Conservation (phyloP, 2,113 vertebrate species). For the Malaclemys terrapin region DNA sequence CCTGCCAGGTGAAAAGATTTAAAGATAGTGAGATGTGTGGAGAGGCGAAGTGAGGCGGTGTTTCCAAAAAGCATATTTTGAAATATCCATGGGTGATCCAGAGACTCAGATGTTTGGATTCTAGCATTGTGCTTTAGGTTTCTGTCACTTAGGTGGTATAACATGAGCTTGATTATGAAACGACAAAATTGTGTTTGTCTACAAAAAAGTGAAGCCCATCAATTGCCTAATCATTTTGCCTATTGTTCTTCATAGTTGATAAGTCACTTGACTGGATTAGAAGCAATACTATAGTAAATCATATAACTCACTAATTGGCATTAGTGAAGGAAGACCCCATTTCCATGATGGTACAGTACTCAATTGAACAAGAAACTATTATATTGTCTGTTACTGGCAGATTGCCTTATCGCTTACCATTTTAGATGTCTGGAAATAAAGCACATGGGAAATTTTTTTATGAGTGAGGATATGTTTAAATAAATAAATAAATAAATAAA, state of each 20-base stretch:
- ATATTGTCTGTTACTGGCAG: not conserved
- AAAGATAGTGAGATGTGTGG: not conserved
- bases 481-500: not conserved
- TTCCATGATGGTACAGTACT: not conserved
- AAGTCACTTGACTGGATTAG: conserved; percentile 39
- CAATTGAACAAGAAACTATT: not conserved
- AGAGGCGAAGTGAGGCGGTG: not conserved
- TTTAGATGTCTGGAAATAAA: not conserved
- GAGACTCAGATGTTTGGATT: not conserved
- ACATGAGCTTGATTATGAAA: not conserved
- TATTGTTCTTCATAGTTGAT: conserved; percentile 31
- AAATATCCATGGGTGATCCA: not conserved
- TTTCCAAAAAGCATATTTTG: not conserved
- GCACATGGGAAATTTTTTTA: not conserved
- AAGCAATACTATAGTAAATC: conserved; percentile 27
- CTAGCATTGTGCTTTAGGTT: not conserved
- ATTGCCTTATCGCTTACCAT: not conserved
- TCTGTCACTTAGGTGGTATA: not conserved
- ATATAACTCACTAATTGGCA: not conserved
- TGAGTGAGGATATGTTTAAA: not conserved
- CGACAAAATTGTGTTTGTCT: not conserved
- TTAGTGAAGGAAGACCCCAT: not conserved
- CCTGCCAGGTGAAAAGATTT: not conserved
- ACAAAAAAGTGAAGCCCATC: not conserved
- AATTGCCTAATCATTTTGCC: conserved; percentile 37